These are phyloP conservation scores for Elephantulus edwardii DNA, from an alignment of 2,113 vertebrate genomes.

Conservation along the genomic window DNA sequence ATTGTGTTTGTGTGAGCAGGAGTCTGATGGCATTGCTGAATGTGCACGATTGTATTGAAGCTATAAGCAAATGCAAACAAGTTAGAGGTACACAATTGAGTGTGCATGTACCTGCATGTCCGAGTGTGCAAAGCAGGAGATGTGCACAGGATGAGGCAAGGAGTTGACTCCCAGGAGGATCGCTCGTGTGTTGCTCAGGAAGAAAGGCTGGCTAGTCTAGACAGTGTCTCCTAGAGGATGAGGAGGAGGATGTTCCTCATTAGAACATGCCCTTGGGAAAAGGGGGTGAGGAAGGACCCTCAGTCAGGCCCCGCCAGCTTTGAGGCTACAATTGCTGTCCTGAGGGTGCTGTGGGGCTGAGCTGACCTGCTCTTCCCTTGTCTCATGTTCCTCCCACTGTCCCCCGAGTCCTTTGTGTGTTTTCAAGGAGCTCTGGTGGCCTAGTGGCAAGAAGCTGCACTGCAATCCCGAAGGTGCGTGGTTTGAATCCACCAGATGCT, in stretches of 20 bases:
- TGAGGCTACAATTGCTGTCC: background rate
- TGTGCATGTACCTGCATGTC: fast-evolving
- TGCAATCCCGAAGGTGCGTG: no score
- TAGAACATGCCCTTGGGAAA: no score
- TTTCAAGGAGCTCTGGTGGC: no score
- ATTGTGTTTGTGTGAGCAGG: background rate
- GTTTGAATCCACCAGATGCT: no score
- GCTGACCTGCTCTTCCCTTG: background rate
- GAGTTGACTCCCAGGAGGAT: no score
- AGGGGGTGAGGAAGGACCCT: background rate
- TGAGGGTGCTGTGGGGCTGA: background rate
- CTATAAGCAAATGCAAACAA: background rate
- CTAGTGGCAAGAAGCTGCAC: no score
- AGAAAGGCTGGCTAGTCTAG: background rate
- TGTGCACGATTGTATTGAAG: background rate
- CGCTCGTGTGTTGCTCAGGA: background rate
- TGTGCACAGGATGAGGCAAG: background rate
- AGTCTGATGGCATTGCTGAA: background rate
- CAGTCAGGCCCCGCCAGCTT: background rate
- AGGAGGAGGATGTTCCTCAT: background rate
- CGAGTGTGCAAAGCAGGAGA: no score
- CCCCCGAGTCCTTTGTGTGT: background rate
- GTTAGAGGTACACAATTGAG: background rate
- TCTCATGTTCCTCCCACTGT: background rate
- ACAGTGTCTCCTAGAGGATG: background rate